Evolutionary conservation across 2,797 vertebrate genomes (phyloP).

Genomic region (Pangasius krempfi): DNA sequence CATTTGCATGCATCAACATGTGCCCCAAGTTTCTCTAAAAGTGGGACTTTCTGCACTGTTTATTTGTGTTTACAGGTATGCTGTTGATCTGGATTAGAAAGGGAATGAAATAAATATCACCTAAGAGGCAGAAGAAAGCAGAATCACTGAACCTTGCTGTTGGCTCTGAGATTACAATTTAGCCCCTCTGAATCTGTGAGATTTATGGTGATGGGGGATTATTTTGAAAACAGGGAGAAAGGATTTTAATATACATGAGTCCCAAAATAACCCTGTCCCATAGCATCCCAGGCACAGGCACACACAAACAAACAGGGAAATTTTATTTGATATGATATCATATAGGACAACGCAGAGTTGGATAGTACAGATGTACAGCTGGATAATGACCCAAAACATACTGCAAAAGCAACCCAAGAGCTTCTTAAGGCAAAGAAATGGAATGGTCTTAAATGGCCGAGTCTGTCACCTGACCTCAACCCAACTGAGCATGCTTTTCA

Average conservation of each 20-base stretch:
- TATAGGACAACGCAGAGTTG: neutral
- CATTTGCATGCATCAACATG: neutral
- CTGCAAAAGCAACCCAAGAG: too few relatives aligned
- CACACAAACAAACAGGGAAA: neutral
- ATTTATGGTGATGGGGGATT: conserved; percentile 60
- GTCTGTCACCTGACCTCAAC: too few relatives aligned
- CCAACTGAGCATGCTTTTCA: too few relatives aligned
- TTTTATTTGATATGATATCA: neutral
- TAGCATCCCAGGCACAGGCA: conserved; percentile 34
- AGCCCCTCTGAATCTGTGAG: conserved; percentile 36
- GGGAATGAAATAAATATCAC: conserved; percentile 26
- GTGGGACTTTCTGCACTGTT: neutral
- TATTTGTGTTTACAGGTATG: neutral
- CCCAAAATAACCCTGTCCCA: conserved; percentile 55
- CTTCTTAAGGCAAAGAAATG: too few relatives aligned
- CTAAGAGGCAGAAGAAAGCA: conserved; percentile 34
- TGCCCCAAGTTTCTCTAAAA: neutral
- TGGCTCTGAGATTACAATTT: conserved; percentile 45
- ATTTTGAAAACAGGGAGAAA: conserved; percentile 52
- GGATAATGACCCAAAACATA: too few relatives aligned
- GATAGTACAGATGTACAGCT: too few relatives aligned
- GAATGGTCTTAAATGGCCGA: too few relatives aligned
- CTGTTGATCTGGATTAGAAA: neutral
- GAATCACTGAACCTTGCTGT: conserved; percentile 8
- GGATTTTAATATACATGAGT: conserved; percentile 57